phyloP scores from a whole-genome alignment of 2,113 vertebrate species.

The Struthidea cinerea region DNA sequence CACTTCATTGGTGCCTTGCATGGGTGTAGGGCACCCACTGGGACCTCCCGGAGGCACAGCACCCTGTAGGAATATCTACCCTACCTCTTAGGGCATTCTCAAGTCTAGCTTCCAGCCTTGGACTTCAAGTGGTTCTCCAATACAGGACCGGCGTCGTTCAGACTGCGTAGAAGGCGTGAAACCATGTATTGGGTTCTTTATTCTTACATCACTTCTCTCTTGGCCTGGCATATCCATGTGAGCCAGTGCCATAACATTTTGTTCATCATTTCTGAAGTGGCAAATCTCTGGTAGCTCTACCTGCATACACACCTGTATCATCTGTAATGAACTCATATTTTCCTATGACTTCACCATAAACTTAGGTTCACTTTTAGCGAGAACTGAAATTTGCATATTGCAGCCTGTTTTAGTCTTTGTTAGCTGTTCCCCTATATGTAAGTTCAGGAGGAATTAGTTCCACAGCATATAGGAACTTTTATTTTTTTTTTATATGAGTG shows the following conservation, averaged over 20 bases:
- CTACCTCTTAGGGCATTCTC: background rate
- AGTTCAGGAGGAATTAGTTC: background rate
- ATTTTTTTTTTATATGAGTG: background rate
- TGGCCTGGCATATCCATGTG: background rate
- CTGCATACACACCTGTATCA: background rate
- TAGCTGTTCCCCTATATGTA: background rate
- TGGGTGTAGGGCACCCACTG: fast-evolving
- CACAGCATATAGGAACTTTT: background rate
- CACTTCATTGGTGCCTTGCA: fast-evolving
- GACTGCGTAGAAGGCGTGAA: fast-evolving
- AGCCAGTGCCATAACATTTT: background rate
- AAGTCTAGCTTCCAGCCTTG: background rate
- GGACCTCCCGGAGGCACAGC: background rate
- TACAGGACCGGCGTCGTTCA: background rate
- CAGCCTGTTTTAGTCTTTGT: background rate
- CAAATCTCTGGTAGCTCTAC: background rate
- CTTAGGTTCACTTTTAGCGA: background rate
- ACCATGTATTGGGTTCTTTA: background rate
- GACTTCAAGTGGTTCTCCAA: background rate
- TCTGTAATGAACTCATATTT: background rate
- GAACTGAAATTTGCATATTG: background rate
- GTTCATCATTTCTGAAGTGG: background rate
- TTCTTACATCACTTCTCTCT: background rate
- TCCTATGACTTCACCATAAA: background rate
- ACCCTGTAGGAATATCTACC: background rate